Evolutionary conservation across 2,797 vertebrate genomes (phyloP).

Genomic region (Cyclura pinguis): DNA sequence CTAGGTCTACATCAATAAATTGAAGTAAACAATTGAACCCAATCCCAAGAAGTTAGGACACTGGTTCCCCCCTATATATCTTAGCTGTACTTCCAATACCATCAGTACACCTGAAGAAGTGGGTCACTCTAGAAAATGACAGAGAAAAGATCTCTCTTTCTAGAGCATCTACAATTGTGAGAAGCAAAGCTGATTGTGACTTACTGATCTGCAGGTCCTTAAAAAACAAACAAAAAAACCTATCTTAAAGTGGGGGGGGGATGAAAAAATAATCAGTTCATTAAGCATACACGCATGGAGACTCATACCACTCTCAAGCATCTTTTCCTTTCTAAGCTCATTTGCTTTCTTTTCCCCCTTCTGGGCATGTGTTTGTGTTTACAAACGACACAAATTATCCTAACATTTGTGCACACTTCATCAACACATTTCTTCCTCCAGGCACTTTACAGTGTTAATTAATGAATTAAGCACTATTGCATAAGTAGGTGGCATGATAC

Average conservation of each 20-base stretch:
- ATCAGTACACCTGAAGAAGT: no score
- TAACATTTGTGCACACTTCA: constrained; percentile 43
- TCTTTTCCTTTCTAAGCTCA: constrained; percentile 27
- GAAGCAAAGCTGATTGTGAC: no score
- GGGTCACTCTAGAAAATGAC: not conserved
- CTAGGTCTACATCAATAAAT: no score
- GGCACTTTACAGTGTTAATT: constrained; percentile 33
- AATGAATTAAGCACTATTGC: constrained; percentile 32
- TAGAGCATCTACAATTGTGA: no score
- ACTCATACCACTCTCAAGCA: not conserved
- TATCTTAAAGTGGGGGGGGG: not conserved
- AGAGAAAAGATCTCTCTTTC: not conserved
- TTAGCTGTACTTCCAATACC: no score
- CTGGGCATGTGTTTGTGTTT: constrained; percentile 47
- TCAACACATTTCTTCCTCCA: constrained; percentile 26
- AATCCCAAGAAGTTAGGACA: no score
- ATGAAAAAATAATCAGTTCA: constrained; percentile 12
- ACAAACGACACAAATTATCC: constrained; percentile 39
- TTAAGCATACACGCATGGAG: not conserved
- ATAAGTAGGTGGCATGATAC: not conserved
- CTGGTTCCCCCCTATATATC: no score
- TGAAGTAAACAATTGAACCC: no score
- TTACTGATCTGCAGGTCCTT: no score
- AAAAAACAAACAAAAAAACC: not conserved
- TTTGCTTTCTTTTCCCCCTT: constrained; percentile 7